Conservation (phyloP, 1,140 invertebrate genomes). For the Ericerus pela region DNA sequence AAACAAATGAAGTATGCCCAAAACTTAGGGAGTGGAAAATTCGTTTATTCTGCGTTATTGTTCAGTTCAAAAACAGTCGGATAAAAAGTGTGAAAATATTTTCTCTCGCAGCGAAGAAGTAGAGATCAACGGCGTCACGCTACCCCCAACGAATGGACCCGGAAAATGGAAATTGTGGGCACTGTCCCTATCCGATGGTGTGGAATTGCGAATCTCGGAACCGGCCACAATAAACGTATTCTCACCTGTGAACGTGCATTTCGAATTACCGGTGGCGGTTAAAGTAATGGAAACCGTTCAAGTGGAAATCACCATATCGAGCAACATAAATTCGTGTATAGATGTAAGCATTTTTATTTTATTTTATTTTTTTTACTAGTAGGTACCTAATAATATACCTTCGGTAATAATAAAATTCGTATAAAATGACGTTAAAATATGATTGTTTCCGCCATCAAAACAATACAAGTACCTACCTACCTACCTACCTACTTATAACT, state of each 20-base stretch:
- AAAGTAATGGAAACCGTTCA: constrained; percentile 43
- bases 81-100: too few relatives aligned
- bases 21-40: too few relatives aligned
- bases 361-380: too few relatives aligned
- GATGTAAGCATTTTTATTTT: constrained; percentile 42
- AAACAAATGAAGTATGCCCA: too few relatives aligned
- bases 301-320: constrained; percentile 46
- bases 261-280: constrained; percentile 37
- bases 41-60: too few relatives aligned
- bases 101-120: constrained; percentile 26
- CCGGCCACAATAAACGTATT: constrained; percentile 39
- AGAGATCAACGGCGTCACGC: constrained; percentile 35
- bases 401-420: not conserved
- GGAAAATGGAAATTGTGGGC: constrained; percentile 44
- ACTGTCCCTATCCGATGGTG: constrained; percentile 33
- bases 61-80: too few relatives aligned
- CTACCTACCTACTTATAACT: not conserved
- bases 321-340: constrained; percentile 47
- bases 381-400: too few relatives aligned
- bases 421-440: too few relatives aligned
- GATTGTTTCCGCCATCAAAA: too few relatives aligned
- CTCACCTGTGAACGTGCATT: constrained; percentile 40
- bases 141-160: constrained; percentile 38
- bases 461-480: too few relatives aligned
- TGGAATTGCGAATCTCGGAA: constrained; percentile 38